Base-by-base conservation (phyloP, 2,888 invertebrate species). In the Liodrosophila aerea region DNA sequence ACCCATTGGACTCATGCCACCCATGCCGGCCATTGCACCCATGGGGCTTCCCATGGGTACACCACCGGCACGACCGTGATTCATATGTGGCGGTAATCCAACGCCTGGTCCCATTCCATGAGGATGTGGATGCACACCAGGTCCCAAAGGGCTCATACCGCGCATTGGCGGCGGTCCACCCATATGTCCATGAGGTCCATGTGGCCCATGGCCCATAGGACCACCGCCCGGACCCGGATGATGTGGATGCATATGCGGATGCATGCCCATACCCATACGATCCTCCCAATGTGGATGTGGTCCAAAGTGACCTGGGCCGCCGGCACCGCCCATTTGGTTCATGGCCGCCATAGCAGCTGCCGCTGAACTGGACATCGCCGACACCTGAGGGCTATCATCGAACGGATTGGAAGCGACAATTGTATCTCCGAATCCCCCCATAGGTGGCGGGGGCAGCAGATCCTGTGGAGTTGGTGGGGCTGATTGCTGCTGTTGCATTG, bases 351-450 rank as follows among this genome's bases (percentile, higher is more conserved):
- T 92, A 90, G 70, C 91, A 90, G 81, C 81, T 44, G 92, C 91
- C 34, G 86, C 84, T 15, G 87, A 84, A 16, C 81, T 82, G 7
- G 88, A 86, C 68, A 87, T 88, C 45, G 92, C 93, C 44, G 89
- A 89, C n/a, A 95, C 96, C 67, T 89, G 88, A 51, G 89, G 89
- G 50, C 95, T 95, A 89, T 98, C 97, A 91, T 98, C 97, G 89
- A 98, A 98, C 33, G 97, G 97, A 91, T 98, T 98, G 66, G 96
- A 97, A 57, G 97, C 97, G 64, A 97, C 94, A 87, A 98, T 96
- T 60, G 97, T 97, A 88, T 97, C 97, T 31, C 97, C 97, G 90
- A 96, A 97, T 73, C 96, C 96, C 40, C 95, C 94, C 85, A 96
- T 92, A 1, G 94, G 93, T 18, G 97, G 97, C 39, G 97, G 97